Conservation (phyloP, 2,797 vertebrate genomes). For the Aeoliscus strigatus region DNA sequence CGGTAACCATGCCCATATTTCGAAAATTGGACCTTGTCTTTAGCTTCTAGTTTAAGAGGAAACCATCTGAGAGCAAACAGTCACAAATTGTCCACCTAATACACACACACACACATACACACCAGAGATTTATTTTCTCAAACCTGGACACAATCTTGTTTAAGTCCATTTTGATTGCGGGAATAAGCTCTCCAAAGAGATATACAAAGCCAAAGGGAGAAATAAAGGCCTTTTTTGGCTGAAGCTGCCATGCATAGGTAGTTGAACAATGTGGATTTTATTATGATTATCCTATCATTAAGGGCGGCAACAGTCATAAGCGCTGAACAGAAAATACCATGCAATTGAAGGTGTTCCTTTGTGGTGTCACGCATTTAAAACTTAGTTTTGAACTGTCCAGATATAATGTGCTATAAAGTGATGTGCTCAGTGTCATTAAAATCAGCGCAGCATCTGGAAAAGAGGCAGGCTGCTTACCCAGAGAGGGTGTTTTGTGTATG, state of each 20-base stretch:
- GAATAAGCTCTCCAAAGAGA: conserved; percentile 43
- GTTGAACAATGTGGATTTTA: conserved; percentile 32
- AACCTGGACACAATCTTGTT: conserved; percentile 44
- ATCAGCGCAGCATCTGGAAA: conserved; percentile 55
- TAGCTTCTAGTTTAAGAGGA: too few species aligned
- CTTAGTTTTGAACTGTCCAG: conserved; percentile 51
- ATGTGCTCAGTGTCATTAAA: conserved; percentile 50
- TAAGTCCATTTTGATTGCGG: conserved; percentile 46
- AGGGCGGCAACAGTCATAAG: conserved; percentile 26
- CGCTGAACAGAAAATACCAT: conserved; percentile 46
- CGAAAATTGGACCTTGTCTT: too few species aligned
- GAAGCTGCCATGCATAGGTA: conserved; percentile 16
- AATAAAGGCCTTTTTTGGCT: conserved; percentile 30
- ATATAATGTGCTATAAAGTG: conserved; percentile 52
- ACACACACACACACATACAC: conserved; percentile 13
- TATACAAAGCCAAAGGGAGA: conserved; percentile 40
- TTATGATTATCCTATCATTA: conserved; percentile 27
- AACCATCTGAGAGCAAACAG: too few species aligned
- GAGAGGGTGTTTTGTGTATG: conserved; percentile 49
- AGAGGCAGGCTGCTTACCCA: conserved; percentile 42
- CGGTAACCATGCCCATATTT: too few species aligned
- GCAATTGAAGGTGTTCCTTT: conserved; percentile 51
- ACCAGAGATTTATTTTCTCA: conserved; percentile 35
- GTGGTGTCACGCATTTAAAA: conserved; percentile 40
- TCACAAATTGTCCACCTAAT: background rate